Percentiles rank a stretch among this genome's conserved stretches.
These are phyloP conservation scores for Rhynchopsitta pachyrhyncha DNA, from an alignment of 2,113 vertebrate genomes.

Conservation along the genomic window DNA sequence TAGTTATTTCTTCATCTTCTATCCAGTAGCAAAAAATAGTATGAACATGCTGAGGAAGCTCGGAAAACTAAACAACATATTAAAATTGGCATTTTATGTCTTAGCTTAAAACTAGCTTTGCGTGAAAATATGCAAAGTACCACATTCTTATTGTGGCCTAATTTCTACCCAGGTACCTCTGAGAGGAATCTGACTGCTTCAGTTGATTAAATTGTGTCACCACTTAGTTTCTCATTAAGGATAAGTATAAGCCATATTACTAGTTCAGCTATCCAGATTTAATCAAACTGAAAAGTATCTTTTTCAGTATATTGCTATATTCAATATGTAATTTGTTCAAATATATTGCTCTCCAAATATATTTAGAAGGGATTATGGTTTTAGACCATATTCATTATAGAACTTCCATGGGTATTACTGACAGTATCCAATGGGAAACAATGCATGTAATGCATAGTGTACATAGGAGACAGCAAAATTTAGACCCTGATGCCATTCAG, in stretches of 20 bases:
- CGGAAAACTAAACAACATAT: neutral
- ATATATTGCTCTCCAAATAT: slow-evolving; percentile 14
- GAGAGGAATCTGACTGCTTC: neutral
- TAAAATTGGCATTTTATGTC: neutral
- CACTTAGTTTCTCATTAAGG: slow-evolving; percentile 4
- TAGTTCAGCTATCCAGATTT: neutral
- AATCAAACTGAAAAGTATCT: slow-evolving; percentile 23
- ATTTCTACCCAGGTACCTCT: neutral
- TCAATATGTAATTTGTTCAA: slow-evolving; percentile 17
- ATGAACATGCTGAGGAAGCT: neutral
- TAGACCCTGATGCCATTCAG: neutral
- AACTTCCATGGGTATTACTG: neutral
- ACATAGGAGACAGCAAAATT: neutral
- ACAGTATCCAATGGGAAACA: neutral
- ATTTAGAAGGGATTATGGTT: neutral
- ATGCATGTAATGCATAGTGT: neutral
- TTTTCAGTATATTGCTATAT: slow-evolving; percentile 47
- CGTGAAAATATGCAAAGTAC: neutral
- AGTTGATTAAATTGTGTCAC: slow-evolving; percentile 17
- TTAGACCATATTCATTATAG: neutral
- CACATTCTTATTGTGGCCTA: neutral
- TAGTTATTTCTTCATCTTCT: neutral
- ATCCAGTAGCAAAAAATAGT: neutral
- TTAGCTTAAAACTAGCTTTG: neutral
- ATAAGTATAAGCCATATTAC: neutral